Evolutionary conservation across 1,140 invertebrate genomes (phyloP), one percentile per base, ranked within the genome.

Genomic region (Reticulitermes speratus): DNA sequence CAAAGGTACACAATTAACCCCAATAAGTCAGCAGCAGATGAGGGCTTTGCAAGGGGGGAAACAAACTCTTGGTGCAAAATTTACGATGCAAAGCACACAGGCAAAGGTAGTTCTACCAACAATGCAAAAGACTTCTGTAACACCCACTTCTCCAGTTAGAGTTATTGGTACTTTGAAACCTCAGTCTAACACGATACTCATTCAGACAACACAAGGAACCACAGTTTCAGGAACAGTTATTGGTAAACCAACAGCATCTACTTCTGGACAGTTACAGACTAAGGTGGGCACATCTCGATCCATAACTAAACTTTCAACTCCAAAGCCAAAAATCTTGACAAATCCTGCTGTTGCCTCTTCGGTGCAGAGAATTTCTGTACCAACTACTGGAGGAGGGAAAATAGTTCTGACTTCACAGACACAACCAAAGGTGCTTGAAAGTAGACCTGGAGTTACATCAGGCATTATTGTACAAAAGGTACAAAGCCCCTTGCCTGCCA

Each of bases 1-100:
- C 2, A 91, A 91, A 88, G 91, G 91, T n/a, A 91, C 92, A 59
- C 88, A 92, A 55, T 86, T 93, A 48, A 92, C 91, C 2, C 91
- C 91, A n/a, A 90, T 92, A 82, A 90, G 90, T 45, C 89, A 90
- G 14, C 90, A 91, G 85, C 90, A 92, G 88, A 89, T 91, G 16
- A 92, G 91, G 89, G 90, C 90, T 23, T 89, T 86, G 86, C 45
- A 75, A 65, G 59, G 45, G 14, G 38, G 87, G 82, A 84, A 86
- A 83, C 45, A 87, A 82, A 82, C 48, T 84, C 19, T 83, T 86
- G 52, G 82, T 84, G 48, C 87, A 84, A 87, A 87, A 32, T 82
- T 84, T 75, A 84, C 85, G 45, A 86, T 86, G 75, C 32, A 88
- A 83, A 86, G 85, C 45, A 69, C 75, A 1, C 85, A 48, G 38